Conservation (phyloP, 2,113 vertebrate genomes). For the Probosciger aterrimus region DNA sequence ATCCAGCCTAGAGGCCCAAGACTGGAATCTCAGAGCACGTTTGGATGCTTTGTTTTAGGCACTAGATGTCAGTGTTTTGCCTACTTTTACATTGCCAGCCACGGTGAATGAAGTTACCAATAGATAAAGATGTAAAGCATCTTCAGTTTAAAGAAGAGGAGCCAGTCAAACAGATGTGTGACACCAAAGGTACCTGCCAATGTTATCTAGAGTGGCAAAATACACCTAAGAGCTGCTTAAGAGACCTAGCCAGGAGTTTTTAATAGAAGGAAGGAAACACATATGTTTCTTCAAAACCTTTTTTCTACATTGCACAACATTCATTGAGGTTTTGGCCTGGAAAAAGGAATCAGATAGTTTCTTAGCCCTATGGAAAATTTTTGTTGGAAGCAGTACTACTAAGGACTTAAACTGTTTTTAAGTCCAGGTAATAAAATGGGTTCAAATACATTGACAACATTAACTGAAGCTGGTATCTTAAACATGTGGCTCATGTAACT, state of each 20-base stretch:
- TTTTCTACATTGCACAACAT: not conserved
- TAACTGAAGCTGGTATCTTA: not conserved
- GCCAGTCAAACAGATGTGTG: not conserved
- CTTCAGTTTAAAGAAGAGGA: not conserved
- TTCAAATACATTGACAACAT: not conserved
- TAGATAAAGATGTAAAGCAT: not conserved
- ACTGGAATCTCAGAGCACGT: accelerated
- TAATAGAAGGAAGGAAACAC: not conserved
- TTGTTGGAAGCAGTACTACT: not conserved
- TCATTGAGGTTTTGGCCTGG: not conserved
- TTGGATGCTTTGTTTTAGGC: constrained; percentile 5
- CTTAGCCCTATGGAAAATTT: not conserved
- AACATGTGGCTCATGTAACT: not conserved
- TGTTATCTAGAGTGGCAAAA: not conserved
- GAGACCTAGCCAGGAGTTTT: not conserved
- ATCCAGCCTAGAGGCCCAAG: not conserved
- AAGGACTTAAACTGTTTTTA: not conserved
- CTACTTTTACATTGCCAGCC: constrained; percentile 3
- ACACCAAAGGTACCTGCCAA: not conserved
- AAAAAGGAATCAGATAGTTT: not conserved
- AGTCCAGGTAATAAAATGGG: not conserved
- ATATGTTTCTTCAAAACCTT: not conserved
- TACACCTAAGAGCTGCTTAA: not conserved
- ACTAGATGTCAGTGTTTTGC: constrained; percentile 80
- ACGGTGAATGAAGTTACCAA: not conserved